Conservation (phyloP, 2,888 invertebrate species). For the Clusia tigrina region DNA sequence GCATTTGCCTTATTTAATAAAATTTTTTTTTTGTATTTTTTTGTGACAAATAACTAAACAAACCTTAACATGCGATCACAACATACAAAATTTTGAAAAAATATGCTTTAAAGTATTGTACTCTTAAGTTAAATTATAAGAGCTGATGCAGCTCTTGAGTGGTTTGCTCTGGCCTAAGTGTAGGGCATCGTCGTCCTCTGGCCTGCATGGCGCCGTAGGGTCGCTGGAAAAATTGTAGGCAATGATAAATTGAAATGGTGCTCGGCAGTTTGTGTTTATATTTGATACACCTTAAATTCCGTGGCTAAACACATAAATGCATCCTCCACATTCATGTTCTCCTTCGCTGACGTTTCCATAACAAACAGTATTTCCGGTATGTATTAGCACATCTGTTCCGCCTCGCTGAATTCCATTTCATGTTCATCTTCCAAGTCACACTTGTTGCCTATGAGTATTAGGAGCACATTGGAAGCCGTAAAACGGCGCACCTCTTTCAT, state of each 20-base stretch:
- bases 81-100: slow-evolving; percentile 27
- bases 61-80: background rate
- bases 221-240: slow-evolving; percentile 70
- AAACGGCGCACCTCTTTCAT: slow-evolving; percentile 94
- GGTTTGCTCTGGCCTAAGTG: slow-evolving; percentile 76
- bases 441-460: slow-evolving; percentile 92
- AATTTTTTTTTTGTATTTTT: no score
- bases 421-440: slow-evolving; percentile 82
- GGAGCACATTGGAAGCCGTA: slow-evolving; percentile 89
- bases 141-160: slow-evolving; percentile 72
- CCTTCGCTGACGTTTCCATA: slow-evolving; percentile 90
- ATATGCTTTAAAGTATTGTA: slow-evolving; percentile 5
- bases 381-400: slow-evolving; percentile 84
- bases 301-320: slow-evolving; percentile 86
- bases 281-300: slow-evolving; percentile 82
- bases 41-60: background rate
- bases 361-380: slow-evolving; percentile 87
- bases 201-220: slow-evolving; percentile 75
- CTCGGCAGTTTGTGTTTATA: background rate
- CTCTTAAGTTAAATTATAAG: slow-evolving; percentile 64
- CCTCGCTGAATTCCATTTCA: slow-evolving; percentile 86
- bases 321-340: slow-evolving; percentile 89
- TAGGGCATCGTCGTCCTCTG: slow-evolving; percentile 71
- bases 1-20: no score
- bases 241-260: background rate